Percentiles rank a stretch among this genome's conserved stretches.
Evolutionary conservation across 2,113 vertebrate genomes (phyloP).

Genomic region (Paedocypris sp.): DNA sequence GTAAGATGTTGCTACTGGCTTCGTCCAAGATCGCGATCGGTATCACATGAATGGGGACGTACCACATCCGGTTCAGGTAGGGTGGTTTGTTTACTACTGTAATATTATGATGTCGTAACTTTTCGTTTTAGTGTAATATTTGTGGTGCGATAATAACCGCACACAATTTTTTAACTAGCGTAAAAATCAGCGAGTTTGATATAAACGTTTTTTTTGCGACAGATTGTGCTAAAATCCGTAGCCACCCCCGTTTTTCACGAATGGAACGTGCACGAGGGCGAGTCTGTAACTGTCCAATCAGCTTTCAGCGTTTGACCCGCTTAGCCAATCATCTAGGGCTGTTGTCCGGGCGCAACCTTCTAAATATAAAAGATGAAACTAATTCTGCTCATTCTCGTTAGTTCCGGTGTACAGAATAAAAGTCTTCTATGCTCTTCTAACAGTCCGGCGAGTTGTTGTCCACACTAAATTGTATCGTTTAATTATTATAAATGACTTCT

Average conservation of each 20-base stretch:
- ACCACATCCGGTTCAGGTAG: neutral
- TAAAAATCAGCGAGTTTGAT: too few species aligned
- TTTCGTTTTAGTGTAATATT: too few species aligned
- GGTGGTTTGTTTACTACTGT: neutral
- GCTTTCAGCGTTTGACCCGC: neutral
- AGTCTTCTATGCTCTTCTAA: neutral
- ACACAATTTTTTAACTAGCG: too few species aligned
- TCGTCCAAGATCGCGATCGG: neutral
- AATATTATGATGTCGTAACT: neutral
- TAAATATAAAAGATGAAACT: slow-evolving; percentile 24
- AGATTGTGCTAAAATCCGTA: neutral
- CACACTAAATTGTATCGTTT: too few species aligned
- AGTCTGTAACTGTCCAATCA: slow-evolving; percentile 43
- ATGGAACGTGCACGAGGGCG: slow-evolving; percentile 45
- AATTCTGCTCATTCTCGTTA: neutral
- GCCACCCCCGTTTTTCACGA: neutral
- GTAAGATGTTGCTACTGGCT: neutral
- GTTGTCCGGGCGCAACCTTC: neutral
- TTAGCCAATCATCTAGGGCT: slow-evolving; percentile 43
- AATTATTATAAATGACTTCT: too few species aligned
- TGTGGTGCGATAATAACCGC: too few species aligned
- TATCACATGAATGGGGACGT: neutral
- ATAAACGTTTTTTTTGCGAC: too few species aligned
- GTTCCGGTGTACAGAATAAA: too few species aligned
- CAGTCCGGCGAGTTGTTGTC: too few species aligned